Percentiles rank a stretch among this genome's conserved stretches.
phyloP scores from a whole-genome alignment of 2,113 vertebrate species.

The Azemiops feae region DNA sequence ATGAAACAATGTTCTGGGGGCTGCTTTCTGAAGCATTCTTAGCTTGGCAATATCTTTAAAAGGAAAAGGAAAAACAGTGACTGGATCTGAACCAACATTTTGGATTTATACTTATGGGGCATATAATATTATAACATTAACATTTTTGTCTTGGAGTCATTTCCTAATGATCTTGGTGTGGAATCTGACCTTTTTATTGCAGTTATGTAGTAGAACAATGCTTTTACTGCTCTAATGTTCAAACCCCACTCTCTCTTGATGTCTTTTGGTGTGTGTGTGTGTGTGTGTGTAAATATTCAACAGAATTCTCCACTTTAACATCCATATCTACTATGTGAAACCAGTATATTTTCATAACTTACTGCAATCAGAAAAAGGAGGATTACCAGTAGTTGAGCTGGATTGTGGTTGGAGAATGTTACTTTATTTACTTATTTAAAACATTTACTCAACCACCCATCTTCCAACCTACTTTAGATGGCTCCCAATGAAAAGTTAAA shows the following conservation, averaged over 20 bases:
- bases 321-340: neutral
- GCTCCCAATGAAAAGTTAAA: neutral
- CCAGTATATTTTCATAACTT: neutral
- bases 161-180: neutral
- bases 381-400: neutral
- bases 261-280: neutral
- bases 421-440: neutral
- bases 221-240: neutral
- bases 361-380: neutral
- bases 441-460: neutral
- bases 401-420: neutral
- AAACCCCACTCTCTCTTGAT: neutral
- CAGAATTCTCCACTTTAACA: neutral
- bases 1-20: neutral
- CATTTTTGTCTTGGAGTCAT: neutral
- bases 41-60: neutral
- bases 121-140: neutral
- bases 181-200: neutral
- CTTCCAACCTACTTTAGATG: neutral
- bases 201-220: neutral
- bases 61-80: neutral
- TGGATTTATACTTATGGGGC: neutral
- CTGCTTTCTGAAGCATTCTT: neutral
- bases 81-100: neutral
- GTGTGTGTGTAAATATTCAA: neutral